Percentiles rank a stretch among this genome's conserved stretches.
phyloP scores from a whole-genome alignment of 1,140 invertebrate genomes.

The Prorops nasuta region DNA sequence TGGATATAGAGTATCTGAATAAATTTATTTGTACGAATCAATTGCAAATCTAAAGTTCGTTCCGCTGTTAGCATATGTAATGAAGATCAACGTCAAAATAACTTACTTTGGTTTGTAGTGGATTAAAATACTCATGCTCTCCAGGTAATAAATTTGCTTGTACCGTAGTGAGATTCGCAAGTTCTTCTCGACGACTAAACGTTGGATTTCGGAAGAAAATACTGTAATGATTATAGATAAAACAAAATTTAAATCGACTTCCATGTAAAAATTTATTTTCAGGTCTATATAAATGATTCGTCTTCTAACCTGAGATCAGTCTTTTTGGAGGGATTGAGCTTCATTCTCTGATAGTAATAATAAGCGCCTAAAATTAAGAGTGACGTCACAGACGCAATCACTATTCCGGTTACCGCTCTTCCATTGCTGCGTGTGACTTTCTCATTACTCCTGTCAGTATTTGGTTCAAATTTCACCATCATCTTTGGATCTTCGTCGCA shows the following conservation, averaged over 20 bases:
- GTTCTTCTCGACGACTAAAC: slow-evolving; percentile 28
- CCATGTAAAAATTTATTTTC: no score
- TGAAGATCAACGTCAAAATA: no score
- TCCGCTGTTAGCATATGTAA: no score
- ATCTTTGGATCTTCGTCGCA: slow-evolving; percentile 10
- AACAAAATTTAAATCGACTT: slow-evolving; percentile 13
- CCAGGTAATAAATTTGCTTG: slow-evolving; percentile 37
- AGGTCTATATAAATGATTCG: no score
- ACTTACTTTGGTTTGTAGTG: no score
- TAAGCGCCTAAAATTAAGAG: slow-evolving; percentile 16
- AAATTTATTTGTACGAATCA: no score
- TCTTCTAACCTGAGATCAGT: slow-evolving; percentile 38
- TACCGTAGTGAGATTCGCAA: slow-evolving; percentile 10
- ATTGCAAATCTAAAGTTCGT: no score
- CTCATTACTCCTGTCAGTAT: not conserved
- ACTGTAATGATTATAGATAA: slow-evolving; percentile 24
- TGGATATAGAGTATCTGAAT: no score
- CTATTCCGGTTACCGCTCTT: slow-evolving; percentile 16
- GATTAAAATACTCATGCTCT: slow-evolving; percentile 52
- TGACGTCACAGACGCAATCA: slow-evolving; percentile 13
- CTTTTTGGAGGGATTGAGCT: slow-evolving; percentile 20
- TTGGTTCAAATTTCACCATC: slow-evolving; percentile 7
- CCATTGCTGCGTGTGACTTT: not conserved
- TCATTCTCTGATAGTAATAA: slow-evolving; percentile 35
- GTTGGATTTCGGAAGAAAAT: slow-evolving; percentile 51